Base-by-base conservation (phyloP, 2,113 vertebrate genomes). In the Oreochromis tanganicae region DNA sequence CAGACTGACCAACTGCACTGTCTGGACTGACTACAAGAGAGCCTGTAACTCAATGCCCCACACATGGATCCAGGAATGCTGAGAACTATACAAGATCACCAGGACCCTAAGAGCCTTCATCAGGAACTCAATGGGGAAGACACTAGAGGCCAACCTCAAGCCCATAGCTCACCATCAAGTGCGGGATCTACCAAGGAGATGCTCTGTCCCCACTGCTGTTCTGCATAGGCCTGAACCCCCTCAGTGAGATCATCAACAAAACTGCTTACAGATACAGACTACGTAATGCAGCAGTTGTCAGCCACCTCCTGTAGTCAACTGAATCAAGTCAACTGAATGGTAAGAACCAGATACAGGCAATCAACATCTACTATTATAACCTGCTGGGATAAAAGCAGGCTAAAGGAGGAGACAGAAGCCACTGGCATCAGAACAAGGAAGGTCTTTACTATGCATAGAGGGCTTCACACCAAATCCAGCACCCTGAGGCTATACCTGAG, bases 221-320 rank as follows among this genome's bases (percentile, higher is more conserved):
- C 13, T 16, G 56, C 13, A 59, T 29, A 29, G 56, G 56, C 56
- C 56, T 59, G 56, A 14, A 0, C 6, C 56, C 24, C 24, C 56
- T 59, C 56, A 59, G 13, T 29, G 13, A 59, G 24, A 59, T 59
- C 24, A 29, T 59, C 0, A 59, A 59, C 24, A 59, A 59, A 0
- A 29, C 24, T 29, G 7, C 0, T 24, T 29, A 16, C 56, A 1
- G 24, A 29, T 59, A 29, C 56, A 0, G 24, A 59, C 13, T 1
- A 59, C 56, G 0, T 24, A 29, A 0, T 4, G 0, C 1, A 59
- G 1, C 56, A 59, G 13, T 0, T 9, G 24, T 59, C 24, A 59
- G 24, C 24, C 56, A 59, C 56, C 4, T 59, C 56, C 56, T 59
- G 27, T 27, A 27, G 27, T 27, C 27, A 27, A 27, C 27, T 27